Conservation (phyloP, 2,113 vertebrate genomes). For the Vimba vimba region DNA sequence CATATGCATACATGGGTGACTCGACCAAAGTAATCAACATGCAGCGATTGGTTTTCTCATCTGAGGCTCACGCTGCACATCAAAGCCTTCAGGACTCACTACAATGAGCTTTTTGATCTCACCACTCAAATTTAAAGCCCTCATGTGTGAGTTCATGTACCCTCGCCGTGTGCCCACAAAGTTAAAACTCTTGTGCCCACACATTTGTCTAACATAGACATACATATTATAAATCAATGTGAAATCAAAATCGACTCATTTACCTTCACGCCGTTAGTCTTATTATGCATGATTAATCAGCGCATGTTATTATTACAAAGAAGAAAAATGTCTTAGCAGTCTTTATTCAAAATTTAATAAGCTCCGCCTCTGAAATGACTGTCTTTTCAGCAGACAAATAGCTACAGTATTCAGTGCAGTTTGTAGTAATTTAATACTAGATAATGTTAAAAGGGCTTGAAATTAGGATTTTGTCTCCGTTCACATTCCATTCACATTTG, state of each 20-base stretch:
- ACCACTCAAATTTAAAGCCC: slow-evolving; percentile 41
- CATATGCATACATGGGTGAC: slow-evolving; percentile 58
- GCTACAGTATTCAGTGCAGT: neutral
- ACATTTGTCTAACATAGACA: neutral
- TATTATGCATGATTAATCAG: neutral
- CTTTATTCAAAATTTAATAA: neutral
- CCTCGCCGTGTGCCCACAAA: neutral
- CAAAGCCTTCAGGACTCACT: slow-evolving; percentile 60
- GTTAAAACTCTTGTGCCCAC: neutral
- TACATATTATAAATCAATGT: neutral
- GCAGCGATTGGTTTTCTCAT: slow-evolving; percentile 54
- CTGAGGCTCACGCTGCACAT: slow-evolving; percentile 61
- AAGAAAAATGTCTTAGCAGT: neutral
- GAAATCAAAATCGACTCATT: slow-evolving; percentile 35
- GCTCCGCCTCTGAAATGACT: neutral
- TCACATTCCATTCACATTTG: neutral
- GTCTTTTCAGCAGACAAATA: neutral
- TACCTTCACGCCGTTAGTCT: no score
- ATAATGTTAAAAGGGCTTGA: neutral
- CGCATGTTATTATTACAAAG: neutral
- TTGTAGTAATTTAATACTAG: neutral
- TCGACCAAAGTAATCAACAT: slow-evolving; percentile 56
- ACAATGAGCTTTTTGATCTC: slow-evolving; percentile 59
- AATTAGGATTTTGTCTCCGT: neutral
- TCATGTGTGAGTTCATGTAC: slow-evolving; percentile 27